A percentile compares a stretch with the other conserved stretches of the same genome.
Evolutionary conservation across 2,797 vertebrate species (phyloP).

Genomic region (Bovichtus variegatus): DNA sequence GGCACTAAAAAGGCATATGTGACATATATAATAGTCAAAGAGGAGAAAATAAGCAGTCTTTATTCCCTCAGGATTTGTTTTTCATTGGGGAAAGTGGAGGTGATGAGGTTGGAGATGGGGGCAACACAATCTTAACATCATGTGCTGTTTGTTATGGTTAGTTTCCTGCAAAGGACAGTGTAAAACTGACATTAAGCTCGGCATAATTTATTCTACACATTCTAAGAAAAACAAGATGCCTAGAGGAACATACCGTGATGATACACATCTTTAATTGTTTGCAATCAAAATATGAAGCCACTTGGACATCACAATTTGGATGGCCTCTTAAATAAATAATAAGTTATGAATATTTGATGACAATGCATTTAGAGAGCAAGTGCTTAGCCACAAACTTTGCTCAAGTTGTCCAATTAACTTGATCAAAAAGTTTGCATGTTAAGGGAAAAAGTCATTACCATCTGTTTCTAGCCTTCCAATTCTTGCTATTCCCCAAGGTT

Average conservation of each 20-base stretch:
- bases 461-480: conserved; percentile 82
- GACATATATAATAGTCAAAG: conserved; percentile 52
- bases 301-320: conserved; percentile 54
- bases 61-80: conserved; percentile 42
- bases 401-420: conserved; percentile 85
- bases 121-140: conserved; percentile 14
- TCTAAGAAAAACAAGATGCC: conserved; percentile 6
- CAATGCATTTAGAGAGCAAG: conserved; percentile 67
- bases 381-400: conserved; percentile 74
- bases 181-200: conserved; percentile 1
- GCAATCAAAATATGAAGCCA: conserved; percentile 38
- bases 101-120: conserved; percentile 13
- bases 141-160: conserved; percentile 35
- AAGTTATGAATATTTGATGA: conserved; percentile 76
- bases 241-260: conserved; percentile 6
- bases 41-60: conserved; percentile 28
- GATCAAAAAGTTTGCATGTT: conserved; percentile 83
- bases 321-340: conserved; percentile 71
- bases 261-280: conserved; percentile 53
- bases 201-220: conserved; percentile 14
- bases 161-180: conserved; percentile 27
- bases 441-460: conserved; percentile 81
- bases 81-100: conserved; percentile 17
- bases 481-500: conserved; percentile 82
- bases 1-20: conserved; percentile 69